Base-by-base conservation (phyloP, 1,140 invertebrate species). In the Zaprionus taronus region DNA sequence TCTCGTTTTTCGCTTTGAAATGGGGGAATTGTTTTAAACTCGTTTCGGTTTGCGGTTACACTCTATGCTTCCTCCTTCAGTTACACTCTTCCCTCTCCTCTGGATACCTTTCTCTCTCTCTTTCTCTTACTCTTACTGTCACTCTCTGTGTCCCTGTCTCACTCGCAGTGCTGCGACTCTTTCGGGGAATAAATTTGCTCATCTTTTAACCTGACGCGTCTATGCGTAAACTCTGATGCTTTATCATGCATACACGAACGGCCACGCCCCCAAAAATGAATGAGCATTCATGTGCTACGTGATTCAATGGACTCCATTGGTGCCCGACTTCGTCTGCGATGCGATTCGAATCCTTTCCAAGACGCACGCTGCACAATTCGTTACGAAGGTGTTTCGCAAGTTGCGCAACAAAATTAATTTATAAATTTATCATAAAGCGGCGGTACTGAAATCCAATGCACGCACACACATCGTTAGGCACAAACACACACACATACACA, bases 391-490 rank as follows among this genome's bases (percentile, higher is more conserved):
- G 72, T 70, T 66, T 58, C 20, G 72, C 72, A 79, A 74, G 56
- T 62, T 77, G 34, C 36, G 47, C 56, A 49, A 56, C 57, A 51
- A 72, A 79, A 60, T 79, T 70, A 75, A 76, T 75, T 79, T 79
- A 76, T 81, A 81, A 75, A 76, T 79, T 79, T 79, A 79, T 79
- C 68, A 80, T 78, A 78, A 74, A 70, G 57, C 51, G 41, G 3
- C 72, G 53, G 76, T 53, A 73, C 49, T 41, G 36, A 63, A 74
- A 69, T 62, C 66, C 49, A 67, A 60, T 53, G 56, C 65, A 56
- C 47, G 12, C 57, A 57, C 58, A 72, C 34, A 51, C 41, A 72
- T 60, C 66, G 55, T 41, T 44, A 57, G 51, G 31, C 34, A 34
- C 36, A 60, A 24, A 55, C 20, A 20, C 34, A 66, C 31, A 60